Evolutionary conservation across 2,888 invertebrate species (phyloP).

Genomic region (Dysmachus trigonus): DNA sequence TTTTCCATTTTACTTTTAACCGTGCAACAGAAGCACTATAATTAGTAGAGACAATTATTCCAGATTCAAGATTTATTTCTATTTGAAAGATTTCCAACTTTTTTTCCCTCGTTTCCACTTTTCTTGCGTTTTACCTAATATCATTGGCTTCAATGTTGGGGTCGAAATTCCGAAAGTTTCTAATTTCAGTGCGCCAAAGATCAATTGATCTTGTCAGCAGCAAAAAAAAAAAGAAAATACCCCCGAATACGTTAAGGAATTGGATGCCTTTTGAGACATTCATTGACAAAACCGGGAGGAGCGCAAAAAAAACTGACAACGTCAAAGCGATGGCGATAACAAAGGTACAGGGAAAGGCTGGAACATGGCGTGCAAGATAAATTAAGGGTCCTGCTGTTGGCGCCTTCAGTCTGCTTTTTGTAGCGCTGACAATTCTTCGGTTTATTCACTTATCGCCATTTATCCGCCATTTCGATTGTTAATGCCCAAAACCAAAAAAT

Average conservation of each 20-base stretch:
- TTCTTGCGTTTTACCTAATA: background rate
- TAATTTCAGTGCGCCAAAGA: constrained; percentile 13
- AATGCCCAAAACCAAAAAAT: background rate
- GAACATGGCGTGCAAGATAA: constrained; percentile 48
- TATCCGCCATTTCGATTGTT: constrained; percentile 46
- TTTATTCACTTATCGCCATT: constrained; percentile 38
- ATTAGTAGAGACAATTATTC: constrained; percentile 5
- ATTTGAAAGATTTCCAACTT: background rate
- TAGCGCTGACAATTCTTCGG: constrained; percentile 14
- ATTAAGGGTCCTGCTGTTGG: constrained; percentile 50
- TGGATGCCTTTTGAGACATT: background rate
- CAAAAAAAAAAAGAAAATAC: background rate
- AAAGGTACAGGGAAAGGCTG: constrained; percentile 47
- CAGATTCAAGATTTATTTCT: background rate
- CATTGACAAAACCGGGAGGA: background rate
- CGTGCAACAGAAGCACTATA: background rate
- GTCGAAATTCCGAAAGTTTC: constrained; percentile 4
- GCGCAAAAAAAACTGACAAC: constrained; percentile 11
- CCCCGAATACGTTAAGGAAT: background rate
- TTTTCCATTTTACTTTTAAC: background rate
- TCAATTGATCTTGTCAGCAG: constrained; percentile 30
- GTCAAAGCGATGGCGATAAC: constrained; percentile 45
- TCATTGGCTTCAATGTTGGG: background rate
- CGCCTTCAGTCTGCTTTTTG: constrained; percentile 48
- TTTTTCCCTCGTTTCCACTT: background rate